Conservation (phyloP, 2,797 vertebrate genomes). For the Lycodopsis pacificus region DNA sequence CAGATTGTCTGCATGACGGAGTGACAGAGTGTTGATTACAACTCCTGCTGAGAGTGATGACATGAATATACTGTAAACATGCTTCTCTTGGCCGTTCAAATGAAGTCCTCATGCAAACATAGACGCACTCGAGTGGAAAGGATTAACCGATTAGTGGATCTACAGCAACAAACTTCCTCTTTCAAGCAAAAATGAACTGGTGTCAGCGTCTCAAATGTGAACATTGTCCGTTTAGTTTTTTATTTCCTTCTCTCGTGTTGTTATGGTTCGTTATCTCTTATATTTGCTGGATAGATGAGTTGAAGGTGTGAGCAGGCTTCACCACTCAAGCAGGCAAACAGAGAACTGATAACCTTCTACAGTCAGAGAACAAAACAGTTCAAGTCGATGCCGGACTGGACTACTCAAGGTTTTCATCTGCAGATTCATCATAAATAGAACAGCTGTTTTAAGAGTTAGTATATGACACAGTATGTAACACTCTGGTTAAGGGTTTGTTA, state of each 20-base stretch:
- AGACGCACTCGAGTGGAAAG: no score
- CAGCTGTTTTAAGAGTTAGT: not conserved
- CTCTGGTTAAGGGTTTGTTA: not conserved
- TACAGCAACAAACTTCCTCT: not conserved
- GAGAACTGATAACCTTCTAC: not conserved
- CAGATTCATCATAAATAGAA: not conserved
- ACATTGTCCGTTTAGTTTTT: not conserved
- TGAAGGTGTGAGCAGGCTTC: slow-evolving; percentile 30
- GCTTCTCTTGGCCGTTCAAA: not conserved
- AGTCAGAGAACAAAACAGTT: not conserved
- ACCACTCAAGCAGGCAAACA: slow-evolving; percentile 35
- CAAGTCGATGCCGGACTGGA: not conserved
- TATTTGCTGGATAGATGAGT: slow-evolving; percentile 21
- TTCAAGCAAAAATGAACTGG: not conserved
- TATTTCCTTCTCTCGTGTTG: not conserved
- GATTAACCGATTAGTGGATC: not conserved
- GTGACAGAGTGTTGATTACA: not conserved
- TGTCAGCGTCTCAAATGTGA: not conserved
- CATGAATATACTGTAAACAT: not conserved
- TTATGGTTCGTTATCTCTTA: not conserved
- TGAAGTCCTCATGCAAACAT: not conserved
- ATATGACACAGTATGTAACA: not conserved
- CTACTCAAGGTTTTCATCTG: not conserved
- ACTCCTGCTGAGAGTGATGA: not conserved
- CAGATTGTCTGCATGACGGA: not conserved